A percentile compares a stretch with the other conserved stretches of the same genome.
These are phyloP conservation scores for Pachypeltis micranthus DNA, from an alignment of 1,140 invertebrate genomes.

Conservation along the genomic window DNA sequence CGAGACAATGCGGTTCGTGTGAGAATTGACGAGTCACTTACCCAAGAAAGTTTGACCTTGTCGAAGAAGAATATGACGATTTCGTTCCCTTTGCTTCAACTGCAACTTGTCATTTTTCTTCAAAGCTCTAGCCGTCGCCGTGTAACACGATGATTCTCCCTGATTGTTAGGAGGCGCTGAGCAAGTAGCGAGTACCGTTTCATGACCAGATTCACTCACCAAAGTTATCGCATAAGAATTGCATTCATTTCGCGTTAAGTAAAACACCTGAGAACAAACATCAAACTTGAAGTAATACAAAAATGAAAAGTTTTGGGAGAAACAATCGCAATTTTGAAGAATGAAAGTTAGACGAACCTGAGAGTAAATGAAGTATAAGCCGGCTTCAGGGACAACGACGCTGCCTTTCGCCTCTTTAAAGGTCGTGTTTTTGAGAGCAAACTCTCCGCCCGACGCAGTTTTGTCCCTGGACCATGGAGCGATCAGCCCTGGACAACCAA, in stretches of 20 bases:
- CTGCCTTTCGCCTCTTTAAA: neutral
- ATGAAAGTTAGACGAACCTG: conserved; percentile 10
- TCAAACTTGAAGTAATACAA: neutral
- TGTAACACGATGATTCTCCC: conserved; percentile 13
- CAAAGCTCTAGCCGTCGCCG: neutral
- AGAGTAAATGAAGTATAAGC: conserved; percentile 14
- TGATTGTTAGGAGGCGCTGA: neutral
- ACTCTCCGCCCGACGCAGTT: conserved; percentile 1
- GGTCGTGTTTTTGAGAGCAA: conserved; percentile 7
- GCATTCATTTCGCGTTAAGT: neutral
- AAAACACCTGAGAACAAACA: conserved; percentile 14
- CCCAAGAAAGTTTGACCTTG: conserved; percentile 14
- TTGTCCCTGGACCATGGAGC: conserved; percentile 10
- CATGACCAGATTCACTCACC: neutral
- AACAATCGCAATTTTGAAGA: neutral
- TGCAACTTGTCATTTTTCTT: neutral
- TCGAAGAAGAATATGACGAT: conserved; percentile 15
- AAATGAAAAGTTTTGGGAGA: too few relatives aligned
- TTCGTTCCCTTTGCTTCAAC: conserved; percentile 8
- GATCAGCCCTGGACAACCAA: conserved; percentile 6
- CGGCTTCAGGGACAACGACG: conserved; percentile 2
- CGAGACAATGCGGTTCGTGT: neutral
- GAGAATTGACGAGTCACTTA: neutral
- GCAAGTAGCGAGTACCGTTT: neutral
- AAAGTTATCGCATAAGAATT: conserved; percentile 10